A percentile compares a stretch with the other conserved stretches of the same genome.
Conservation (phyloP, 2,797 vertebrate species). For the Hippoglossus hippoglossus region DNA sequence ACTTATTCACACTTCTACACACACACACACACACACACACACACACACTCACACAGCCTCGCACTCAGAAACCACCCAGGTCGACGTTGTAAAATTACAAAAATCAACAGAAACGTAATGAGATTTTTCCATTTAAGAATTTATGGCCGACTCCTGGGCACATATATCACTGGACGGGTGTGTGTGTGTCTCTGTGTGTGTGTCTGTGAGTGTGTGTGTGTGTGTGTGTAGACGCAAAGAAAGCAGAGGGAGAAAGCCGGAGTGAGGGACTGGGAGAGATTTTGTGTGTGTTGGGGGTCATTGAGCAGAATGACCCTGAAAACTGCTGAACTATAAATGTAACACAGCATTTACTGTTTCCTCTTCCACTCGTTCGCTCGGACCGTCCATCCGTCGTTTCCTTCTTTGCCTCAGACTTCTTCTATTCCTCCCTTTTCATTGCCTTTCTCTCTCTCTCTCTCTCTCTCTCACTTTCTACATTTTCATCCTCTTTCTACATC, state of each 20-base stretch:
- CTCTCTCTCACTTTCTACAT: too few relatives aligned
- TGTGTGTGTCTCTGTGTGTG: conserved; percentile 1
- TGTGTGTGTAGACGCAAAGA: conserved; percentile 24
- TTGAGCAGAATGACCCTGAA: conserved; percentile 70
- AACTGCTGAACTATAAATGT: conserved; percentile 72
- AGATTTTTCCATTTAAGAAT: conserved; percentile 55
- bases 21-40: background rate
- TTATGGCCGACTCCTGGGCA: conserved; percentile 34
- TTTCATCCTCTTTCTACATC: too few relatives aligned
- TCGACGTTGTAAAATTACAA: conserved; percentile 27
- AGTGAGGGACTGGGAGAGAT: conserved; percentile 7
- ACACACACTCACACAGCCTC: background rate
- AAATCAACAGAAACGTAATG: conserved; percentile 41
- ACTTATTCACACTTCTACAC: background rate
- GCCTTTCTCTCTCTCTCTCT: background rate
- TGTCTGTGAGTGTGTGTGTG: conserved; percentile 21
- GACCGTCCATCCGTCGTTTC: background rate
- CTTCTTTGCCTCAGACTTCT: background rate
- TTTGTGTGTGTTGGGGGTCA: conserved; percentile 57
- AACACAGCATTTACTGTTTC: conserved; percentile 54
- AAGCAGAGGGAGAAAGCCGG: too few relatives aligned
- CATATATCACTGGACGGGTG: conserved; percentile 29
- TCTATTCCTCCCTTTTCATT: background rate
- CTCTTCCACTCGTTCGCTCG: conserved; percentile 22
- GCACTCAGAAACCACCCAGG: conserved; percentile 51